Conservation (phyloP, 2,888 invertebrate genomes). For the Protophormia terraenovae region DNA sequence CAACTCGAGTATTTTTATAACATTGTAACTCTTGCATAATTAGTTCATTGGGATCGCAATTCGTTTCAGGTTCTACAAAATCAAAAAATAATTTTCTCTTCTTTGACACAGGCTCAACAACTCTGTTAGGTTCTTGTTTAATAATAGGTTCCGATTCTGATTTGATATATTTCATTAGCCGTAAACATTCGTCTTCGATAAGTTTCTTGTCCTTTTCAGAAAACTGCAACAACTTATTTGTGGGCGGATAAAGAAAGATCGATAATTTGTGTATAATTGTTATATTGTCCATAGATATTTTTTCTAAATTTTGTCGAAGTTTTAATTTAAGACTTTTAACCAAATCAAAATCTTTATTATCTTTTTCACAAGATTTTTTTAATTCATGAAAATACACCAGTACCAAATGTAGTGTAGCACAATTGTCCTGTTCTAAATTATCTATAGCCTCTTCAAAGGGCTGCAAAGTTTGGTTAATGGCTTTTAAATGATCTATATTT, state of each 20-base stretch:
- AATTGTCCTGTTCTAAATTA: not conserved
- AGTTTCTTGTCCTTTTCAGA: not conserved
- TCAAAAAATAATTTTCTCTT: conserved; percentile 10
- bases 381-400: conserved; percentile 19
- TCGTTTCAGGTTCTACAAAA: not conserved
- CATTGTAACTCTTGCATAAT: conserved; percentile 4
- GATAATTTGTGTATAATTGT: conserved; percentile 13
- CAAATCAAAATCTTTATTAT: not conserved
- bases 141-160: not conserved
- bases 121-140: not conserved
- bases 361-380: conserved; percentile 24
- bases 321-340: too few relatives aligned
- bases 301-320: too few relatives aligned
- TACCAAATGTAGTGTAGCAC: conserved; percentile 18
- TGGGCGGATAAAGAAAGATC: conserved; percentile 33
- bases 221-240: conserved; percentile 24
- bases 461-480: not conserved
- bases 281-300: too few relatives aligned
- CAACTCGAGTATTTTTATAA: conserved; percentile 19
- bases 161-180: not conserved
- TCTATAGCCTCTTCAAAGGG: conserved; percentile 31
- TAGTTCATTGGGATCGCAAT: not conserved
- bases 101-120: not conserved
- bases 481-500: not conserved
- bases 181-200: conserved; percentile 1